Percentiles rank a stretch among this genome's conserved stretches.
phyloP scores from a whole-genome alignment of 2,113 vertebrate genomes.

The Chrysemys picta region DNA sequence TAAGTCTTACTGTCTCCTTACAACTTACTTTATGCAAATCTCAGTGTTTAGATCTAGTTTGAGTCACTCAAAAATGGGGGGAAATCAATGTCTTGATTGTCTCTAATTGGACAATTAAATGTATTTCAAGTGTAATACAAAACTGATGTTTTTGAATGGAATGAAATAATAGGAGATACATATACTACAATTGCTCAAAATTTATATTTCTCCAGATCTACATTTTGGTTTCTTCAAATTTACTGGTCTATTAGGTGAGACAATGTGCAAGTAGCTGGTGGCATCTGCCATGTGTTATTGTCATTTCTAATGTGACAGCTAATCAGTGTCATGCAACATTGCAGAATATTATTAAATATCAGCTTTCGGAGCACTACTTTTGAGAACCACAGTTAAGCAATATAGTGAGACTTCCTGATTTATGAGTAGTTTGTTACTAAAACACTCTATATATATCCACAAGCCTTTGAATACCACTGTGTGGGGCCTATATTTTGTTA shows the following conservation, averaged over 20 bases:
- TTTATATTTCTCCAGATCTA: not conserved
- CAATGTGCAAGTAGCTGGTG: not conserved
- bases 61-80: not conserved
- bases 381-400: not conserved
- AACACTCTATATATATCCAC: not conserved
- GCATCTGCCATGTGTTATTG: not conserved
- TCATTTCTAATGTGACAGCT: not conserved
- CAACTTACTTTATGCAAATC: not conserved
- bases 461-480: not conserved
- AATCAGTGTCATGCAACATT: not conserved
- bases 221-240: not conserved
- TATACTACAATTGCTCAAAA: not conserved
- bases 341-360: not conserved
- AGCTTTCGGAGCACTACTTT: not conserved
- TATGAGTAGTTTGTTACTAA: not conserved
- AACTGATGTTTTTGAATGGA: not conserved
- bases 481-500: not conserved
- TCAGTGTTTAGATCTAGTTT: not conserved
- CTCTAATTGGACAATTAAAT: not conserved
- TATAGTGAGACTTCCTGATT: not conserved
- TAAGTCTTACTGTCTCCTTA: not conserved
- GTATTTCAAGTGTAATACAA: not conserved
- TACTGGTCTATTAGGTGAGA: not conserved
- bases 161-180: not conserved
- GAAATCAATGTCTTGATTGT: not conserved